Base-by-base conservation (phyloP, 2,113 vertebrate genomes). In the Potamarius usumacintae region DNA sequence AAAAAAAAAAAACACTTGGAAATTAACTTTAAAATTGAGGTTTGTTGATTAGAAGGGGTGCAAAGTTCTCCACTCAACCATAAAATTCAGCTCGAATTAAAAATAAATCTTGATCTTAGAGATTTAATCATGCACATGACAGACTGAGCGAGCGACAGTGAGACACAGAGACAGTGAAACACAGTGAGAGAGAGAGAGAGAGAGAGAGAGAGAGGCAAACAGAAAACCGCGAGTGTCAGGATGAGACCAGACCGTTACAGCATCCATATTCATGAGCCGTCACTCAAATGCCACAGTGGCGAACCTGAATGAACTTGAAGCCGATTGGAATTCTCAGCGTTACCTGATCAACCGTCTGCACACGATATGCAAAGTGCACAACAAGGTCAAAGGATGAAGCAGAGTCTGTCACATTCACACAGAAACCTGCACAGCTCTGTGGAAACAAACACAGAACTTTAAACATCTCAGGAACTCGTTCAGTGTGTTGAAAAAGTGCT, bases 201-300 rank as follows among this genome's bases (percentile, higher is more conserved):
- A 1, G 34, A 34, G 34, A 34, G 42, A 22, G 22, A 9, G 12
- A 58, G 34, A 85, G 57, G 53, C 50, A 20, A 67, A 67, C 55
- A 69, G 48, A 34, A 2, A 27, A 71, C 53, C 10, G 4, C 14
- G 17, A 52, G 81, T 65, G 30, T 82, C 65, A n/a, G 27, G 6
- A 42, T 57, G 77, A 79, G 52, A 58, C 42, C 67, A 62, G 86
- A 58, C 86, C 7, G 48, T 50, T 85, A 17, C 71, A 6, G 58
- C 82, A 83, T 88, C 86, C 86, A 88, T 88, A 88, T 88, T 84
- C 42, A 88, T 84, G 18, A 83, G 58, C 81, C 69, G 30, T 78
- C 86, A 87, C 52, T 82, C 53, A 78, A 42, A 84, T 48, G 42
- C 62, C 82, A 53, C 53, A 77, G 15, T 34, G 27, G 42, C 15